Conservation (phyloP, 2,888 invertebrate species). For the Drosophila maculinotata region DNA sequence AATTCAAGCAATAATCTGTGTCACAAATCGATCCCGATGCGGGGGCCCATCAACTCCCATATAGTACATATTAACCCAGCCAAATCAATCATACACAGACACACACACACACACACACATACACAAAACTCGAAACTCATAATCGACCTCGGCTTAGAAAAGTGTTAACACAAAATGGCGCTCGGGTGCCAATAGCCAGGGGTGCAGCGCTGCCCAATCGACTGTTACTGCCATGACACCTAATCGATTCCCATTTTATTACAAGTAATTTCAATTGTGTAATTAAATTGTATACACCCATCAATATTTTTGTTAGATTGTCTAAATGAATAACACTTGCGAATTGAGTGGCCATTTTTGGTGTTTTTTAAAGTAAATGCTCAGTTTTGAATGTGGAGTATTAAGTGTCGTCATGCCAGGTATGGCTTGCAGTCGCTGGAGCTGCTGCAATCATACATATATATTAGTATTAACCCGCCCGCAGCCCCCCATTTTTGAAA, state of each 20-base stretch:
- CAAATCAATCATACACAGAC: constrained; percentile 8
- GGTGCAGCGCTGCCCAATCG: constrained; percentile 44
- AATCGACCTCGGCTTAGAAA: constrained; percentile 31
- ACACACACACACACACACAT: constrained; percentile 23
- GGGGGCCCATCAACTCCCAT: constrained; percentile 4
- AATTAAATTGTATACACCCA: no score
- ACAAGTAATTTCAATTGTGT: constrained; percentile 1
- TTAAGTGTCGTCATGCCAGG: constrained; percentile 6
- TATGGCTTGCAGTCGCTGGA: constrained; percentile 12
- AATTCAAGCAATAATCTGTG: constrained; percentile 6
- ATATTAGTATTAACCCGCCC: constrained; percentile 42
- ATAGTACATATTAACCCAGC: neutral
- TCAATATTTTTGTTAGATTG: no score
- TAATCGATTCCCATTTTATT: constrained; percentile 2
- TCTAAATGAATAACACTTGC: constrained; percentile 3
- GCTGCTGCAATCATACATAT: constrained; percentile 17
- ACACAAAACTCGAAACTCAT: constrained; percentile 23
- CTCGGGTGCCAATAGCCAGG: constrained; percentile 28
- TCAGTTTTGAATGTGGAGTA: no score
- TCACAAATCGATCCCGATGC: constrained; percentile 24
- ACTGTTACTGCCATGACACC: constrained; percentile 30
- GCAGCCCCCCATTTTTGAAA: constrained; percentile 2
- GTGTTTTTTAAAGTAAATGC: neutral
- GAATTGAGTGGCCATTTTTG: neutral
- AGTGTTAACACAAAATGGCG: constrained; percentile 52